Evolutionary conservation across 2,888 invertebrate genomes (phyloP).

Genomic region (Hirtodrosophila trivittata): DNA sequence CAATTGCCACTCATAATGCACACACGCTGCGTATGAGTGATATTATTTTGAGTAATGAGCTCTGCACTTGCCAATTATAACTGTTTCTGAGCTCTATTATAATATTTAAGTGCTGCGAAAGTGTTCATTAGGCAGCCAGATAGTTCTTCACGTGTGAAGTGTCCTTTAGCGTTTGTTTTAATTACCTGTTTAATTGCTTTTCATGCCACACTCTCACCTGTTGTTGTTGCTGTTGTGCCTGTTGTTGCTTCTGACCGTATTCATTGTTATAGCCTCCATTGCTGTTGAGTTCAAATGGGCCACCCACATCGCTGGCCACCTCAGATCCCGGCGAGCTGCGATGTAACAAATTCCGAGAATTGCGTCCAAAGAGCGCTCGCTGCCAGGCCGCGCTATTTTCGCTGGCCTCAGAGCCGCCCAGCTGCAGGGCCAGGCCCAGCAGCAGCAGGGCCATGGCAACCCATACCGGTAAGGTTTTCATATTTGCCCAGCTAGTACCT

Average conservation of each 20-base stretch:
- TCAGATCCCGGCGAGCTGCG: slow-evolving; percentile 29
- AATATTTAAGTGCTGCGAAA: too few species aligned
- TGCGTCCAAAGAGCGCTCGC: slow-evolving; percentile 91
- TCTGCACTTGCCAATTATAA: not conserved
- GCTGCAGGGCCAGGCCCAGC: slow-evolving; percentile 61
- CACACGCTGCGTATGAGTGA: slow-evolving; percentile 42
- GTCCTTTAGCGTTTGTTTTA: too few species aligned
- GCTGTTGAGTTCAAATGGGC: slow-evolving; percentile 31
- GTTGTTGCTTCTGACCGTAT: slow-evolving; percentile 46
- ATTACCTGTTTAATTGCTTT: too few species aligned
- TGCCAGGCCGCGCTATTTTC: slow-evolving; percentile 87
- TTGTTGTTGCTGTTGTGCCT: slow-evolving; percentile 45
- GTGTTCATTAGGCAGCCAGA: too few species aligned
- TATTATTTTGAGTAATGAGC: slow-evolving; percentile 4
- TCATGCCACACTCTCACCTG: slow-evolving; percentile 66
- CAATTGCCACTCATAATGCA: not conserved
- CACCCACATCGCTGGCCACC: slow-evolving; percentile 23
- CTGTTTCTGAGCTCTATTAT: too few species aligned
- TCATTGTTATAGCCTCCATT: slow-evolving; percentile 50
- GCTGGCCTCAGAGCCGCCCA: slow-evolving; percentile 45
- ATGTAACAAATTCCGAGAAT: slow-evolving; percentile 86
- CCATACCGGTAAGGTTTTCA: slow-evolving; percentile 77
- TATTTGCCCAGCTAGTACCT: slow-evolving; percentile 53
- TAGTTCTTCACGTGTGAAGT: not conserved
- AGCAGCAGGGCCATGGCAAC: slow-evolving; percentile 57